phyloP scores from a whole-genome alignment of 2,888 invertebrate species.

The Drosophila mayaguana region DNA sequence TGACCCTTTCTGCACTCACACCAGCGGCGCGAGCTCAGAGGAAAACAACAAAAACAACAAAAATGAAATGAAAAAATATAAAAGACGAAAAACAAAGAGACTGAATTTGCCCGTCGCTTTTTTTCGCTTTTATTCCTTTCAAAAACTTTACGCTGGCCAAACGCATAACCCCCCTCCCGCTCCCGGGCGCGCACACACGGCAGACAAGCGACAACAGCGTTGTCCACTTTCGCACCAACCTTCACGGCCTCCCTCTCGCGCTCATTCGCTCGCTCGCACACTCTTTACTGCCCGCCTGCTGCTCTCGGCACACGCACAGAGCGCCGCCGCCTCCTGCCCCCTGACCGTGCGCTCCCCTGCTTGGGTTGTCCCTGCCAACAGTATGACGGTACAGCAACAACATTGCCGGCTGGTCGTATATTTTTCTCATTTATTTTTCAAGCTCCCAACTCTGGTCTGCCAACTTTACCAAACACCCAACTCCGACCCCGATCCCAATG shows the following conservation, averaged over 20 bases:
- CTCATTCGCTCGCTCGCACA: conserved; percentile 8
- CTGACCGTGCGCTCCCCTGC: conserved; percentile 4
- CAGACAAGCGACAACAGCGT: conserved; percentile 79
- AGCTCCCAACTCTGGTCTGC: conserved; percentile 61
- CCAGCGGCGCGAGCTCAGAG: conserved; percentile 25
- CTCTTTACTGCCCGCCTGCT: background rate
- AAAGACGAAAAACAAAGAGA: conserved; percentile 31
- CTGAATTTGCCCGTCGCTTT: conserved; percentile 38
- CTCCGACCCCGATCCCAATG: background rate
- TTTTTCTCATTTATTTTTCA: conserved; percentile 82
- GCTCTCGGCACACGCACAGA: conserved; percentile 33
- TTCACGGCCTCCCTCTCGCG: background rate
- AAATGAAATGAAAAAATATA: background rate
- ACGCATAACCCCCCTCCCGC: conserved; percentile 18
- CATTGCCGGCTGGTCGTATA: conserved; percentile 79
- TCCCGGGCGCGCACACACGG: conserved; percentile 31
- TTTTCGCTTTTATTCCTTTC: conserved; percentile 63
- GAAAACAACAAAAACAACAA: background rate
- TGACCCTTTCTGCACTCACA: conserved; percentile 74
- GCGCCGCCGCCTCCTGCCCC: conserved; percentile 6
- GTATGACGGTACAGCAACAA: conserved; percentile 66
- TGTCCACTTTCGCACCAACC: conserved; percentile 76
- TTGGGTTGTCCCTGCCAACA: conserved; percentile 68
- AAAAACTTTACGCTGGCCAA: conserved; percentile 70
- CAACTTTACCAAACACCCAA: conserved; percentile 45